A percentile compares a stretch with the other conserved stretches of the same genome.
Conservation (phyloP, 2,113 vertebrate genomes). For the Bambusicola thoracicus region DNA sequence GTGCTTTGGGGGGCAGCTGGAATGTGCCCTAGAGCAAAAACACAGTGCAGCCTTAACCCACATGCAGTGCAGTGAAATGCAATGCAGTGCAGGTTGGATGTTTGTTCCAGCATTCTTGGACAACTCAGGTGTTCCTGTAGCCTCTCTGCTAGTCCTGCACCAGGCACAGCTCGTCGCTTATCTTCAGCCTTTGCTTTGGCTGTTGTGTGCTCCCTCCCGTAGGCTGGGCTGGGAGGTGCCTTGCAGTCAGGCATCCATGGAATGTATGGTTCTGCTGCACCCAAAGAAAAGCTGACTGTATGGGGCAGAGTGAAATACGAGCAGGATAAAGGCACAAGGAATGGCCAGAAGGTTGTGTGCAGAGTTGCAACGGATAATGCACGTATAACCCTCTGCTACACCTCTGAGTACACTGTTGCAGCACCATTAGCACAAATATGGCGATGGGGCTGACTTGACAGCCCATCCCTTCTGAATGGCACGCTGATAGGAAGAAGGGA, state of each 20-base stretch:
- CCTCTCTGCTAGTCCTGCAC: neutral
- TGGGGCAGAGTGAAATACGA: neutral
- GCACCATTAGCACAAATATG: neutral
- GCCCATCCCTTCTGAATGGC: neutral
- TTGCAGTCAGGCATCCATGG: neutral
- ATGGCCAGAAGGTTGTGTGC: neutral
- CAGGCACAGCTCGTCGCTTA: neutral
- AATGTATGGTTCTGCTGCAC: neutral
- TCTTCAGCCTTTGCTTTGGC: neutral
- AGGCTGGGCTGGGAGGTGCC: neutral
- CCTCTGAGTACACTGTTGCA: rapidly evolving
- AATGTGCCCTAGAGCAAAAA: neutral
- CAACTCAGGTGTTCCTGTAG: neutral
- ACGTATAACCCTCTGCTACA: rapidly evolving
- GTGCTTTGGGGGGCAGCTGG: neutral
- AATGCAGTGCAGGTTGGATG: neutral
- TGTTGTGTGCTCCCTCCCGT: neutral
- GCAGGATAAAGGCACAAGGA: neutral
- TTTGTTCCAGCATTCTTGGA: neutral
- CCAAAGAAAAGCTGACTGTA: neutral
- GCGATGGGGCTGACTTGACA: rapidly evolving
- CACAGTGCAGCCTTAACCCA: too few relatives aligned
- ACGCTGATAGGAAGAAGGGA: neutral
- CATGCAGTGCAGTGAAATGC: too few relatives aligned
- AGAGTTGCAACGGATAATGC: rapidly evolving